phyloP scores from a whole-genome alignment of 2,797 vertebrate species.

The Florisuga fusca region DNA sequence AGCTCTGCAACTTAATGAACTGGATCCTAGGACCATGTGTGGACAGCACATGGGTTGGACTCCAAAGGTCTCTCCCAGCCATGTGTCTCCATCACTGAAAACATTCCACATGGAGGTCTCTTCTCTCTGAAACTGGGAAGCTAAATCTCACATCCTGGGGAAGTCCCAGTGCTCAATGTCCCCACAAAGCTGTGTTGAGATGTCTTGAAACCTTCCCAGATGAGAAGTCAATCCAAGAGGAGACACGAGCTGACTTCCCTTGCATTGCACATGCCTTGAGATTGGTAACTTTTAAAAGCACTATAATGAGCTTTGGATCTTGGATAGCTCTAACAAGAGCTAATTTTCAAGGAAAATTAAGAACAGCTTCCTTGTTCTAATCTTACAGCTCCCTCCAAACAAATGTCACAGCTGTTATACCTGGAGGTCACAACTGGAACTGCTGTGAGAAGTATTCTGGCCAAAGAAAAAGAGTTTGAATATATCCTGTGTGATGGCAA shows the following conservation, averaged over 20 bases:
- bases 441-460: background rate
- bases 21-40: rapidly evolving
- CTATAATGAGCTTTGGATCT: background rate
- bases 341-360: conserved; percentile 19
- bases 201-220: background rate
- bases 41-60: background rate
- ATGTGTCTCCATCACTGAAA: background rate
- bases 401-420: background rate
- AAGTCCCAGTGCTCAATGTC: background rate
- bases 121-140: background rate
- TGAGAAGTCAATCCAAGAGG: background rate
- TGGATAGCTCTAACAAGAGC: background rate
- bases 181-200: background rate
- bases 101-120: background rate
- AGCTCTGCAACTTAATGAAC: background rate
- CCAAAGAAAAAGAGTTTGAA: background rate
- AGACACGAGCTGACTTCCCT: background rate
- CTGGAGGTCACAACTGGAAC: background rate
- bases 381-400: background rate
- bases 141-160: background rate
- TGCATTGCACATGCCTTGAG: background rate
- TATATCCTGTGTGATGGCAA: background rate
- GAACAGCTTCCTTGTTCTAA: background rate
- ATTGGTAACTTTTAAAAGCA: background rate
- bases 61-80: background rate